Evolutionary conservation across 2,888 invertebrate species (phyloP).

Genomic region (Nephrotoma flavescens): DNA sequence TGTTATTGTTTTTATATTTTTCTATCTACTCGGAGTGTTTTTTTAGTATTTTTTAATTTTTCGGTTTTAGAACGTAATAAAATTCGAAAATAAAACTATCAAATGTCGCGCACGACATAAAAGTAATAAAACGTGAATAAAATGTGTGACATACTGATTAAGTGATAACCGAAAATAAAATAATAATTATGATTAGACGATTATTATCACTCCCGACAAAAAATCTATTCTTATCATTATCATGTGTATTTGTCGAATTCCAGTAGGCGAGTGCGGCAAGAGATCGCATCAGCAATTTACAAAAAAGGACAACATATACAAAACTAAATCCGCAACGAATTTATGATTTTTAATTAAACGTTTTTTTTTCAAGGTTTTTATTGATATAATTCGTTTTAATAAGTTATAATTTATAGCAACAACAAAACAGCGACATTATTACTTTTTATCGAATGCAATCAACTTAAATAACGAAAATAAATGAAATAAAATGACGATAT

Average conservation of each 20-base stretch:
- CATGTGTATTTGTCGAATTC: not conserved
- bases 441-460: slow-evolving; percentile 2
- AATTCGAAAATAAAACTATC: not conserved
- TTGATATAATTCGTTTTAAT: not conserved
- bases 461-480: not conserved
- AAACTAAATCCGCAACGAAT: not conserved
- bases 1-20: not conserved
- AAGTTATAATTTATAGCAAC: not conserved
- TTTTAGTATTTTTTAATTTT: not conserved
- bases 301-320: not conserved
- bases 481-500: not conserved
- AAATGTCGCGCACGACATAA: not conserved
- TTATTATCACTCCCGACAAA: not conserved
- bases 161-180: not conserved
- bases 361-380: not conserved
- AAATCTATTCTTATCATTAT: not conserved
- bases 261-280: not conserved
- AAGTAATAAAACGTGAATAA: not conserved
- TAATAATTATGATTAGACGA: not conserved
- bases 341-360: not conserved
- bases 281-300: not conserved
- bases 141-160: not conserved
- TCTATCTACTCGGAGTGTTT: not conserved
- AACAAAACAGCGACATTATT: not conserved
- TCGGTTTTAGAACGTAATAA: not conserved